Conservation (phyloP, 2,888 invertebrate species). For the Calameuta idolon region DNA sequence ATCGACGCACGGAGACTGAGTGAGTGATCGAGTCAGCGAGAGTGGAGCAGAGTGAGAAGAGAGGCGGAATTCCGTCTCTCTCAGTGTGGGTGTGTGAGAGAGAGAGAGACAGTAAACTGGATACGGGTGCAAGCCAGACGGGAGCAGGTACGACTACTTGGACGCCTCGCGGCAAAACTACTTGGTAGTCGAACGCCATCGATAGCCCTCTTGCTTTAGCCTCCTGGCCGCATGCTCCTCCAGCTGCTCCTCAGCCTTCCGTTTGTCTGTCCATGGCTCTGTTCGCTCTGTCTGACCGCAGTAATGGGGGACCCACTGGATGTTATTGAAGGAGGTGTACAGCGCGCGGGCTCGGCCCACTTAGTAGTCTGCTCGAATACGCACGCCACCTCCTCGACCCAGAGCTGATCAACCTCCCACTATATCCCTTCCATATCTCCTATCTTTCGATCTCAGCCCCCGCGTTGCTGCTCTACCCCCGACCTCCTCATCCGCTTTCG, state of each 20-base stretch:
- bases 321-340: background rate
- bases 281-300: background rate
- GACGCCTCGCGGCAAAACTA: background rate
- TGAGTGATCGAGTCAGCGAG: too few relatives aligned
- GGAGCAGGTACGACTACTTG: background rate
- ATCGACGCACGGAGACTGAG: too few relatives aligned
- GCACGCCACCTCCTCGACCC: conserved; percentile 33
- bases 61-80: too few relatives aligned
- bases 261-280: background rate
- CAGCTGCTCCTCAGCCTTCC: background rate
- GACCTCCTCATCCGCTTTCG: background rate
- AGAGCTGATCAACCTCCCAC: conserved; percentile 42
- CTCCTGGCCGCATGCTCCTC: background rate
- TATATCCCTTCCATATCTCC: background rate
- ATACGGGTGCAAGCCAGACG: too few relatives aligned
- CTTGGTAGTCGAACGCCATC: conserved; percentile 13
- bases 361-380: conserved; percentile 46
- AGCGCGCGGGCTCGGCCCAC: conserved; percentile 22
- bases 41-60: too few relatives aligned
- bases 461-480: background rate
- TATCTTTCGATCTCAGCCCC: background rate
- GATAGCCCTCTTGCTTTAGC: conserved; percentile 8
- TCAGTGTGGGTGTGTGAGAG: too few relatives aligned
- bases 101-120: too few relatives aligned
- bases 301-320: conserved; percentile 2